Base-by-base conservation (phyloP, 2,888 invertebrate genomes). In the Erebia ligea region DNA sequence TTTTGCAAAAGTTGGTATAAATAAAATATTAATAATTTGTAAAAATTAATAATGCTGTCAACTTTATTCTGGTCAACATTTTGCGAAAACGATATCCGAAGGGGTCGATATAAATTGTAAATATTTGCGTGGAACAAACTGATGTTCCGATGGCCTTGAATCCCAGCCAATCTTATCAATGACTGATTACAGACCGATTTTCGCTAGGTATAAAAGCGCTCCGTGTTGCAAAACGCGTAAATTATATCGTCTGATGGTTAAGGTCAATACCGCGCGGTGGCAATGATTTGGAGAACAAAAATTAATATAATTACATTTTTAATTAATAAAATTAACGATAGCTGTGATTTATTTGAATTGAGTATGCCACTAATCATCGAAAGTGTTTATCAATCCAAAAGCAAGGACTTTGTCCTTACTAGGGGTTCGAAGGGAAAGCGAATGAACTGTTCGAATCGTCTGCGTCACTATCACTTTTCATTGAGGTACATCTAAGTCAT, bases 121-220 rank as follows among this genome's bases (percentile, higher is more conserved):
- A 82, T 78, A 81, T 77, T 80, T 76, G 80, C 79, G 82, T 82
- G 81, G 80, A 82, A 79, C 81, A 81, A 79, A 77, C 65, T 74
- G 73, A 73, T 81, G 85, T 80, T 76, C 70, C 69, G 73, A 59
- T 73, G 80, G 73, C 90, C 91, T 90, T 91, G 90, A 89, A 84
- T 84, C 79, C 76, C 79, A 76, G 78, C 79, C 82, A 84, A 87
- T 85, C 87, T 90, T 90, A 92, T 91, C 91, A 80, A 75, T 82
- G 76, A 80, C 84, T 83, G 91, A 91, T 91, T 86, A 87, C 84
- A 69, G 70, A 77, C 76, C 75, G 75, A 77, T 79, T 79, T 80
- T 76, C 75, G 74, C 73, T 77, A 6, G 6, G 34, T 34, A 71
- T 72, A 72, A 72, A 71, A 73, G 63, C 65, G 45, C 73, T 56